These are phyloP conservation scores for Urocynchramus pylzowi DNA, from an alignment of 2,113 vertebrate genomes.

Conservation along the genomic window DNA sequence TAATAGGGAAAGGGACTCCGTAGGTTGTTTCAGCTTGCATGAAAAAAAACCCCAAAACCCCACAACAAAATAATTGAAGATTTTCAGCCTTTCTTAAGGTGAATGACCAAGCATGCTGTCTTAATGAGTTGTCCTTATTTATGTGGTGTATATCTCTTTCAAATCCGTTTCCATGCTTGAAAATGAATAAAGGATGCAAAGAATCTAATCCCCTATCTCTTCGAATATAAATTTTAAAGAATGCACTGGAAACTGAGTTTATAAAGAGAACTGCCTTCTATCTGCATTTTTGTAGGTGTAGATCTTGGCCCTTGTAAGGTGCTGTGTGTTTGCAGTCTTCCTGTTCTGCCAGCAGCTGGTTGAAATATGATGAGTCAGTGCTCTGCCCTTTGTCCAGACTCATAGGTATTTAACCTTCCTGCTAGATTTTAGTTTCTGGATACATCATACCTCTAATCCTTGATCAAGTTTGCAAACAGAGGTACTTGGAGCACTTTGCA, in stretches of 20 bases:
- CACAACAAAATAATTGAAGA: neutral
- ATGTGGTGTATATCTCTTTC: constrained; percentile 39
- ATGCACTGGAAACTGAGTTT: neutral
- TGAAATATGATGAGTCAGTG: neutral
- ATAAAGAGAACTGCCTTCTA: neutral
- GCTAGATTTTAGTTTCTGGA: neutral
- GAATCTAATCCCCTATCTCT: constrained; percentile 23
- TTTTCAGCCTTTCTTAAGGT: constrained; percentile 43
- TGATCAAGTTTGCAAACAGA: neutral
- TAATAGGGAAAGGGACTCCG: neutral
- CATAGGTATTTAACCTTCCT: neutral
- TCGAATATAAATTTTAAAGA: neutral
- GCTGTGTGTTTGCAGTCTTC: neutral
- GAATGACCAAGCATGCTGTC: constrained; percentile 30
- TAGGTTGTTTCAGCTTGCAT: constrained; percentile 34
- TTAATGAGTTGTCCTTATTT: constrained; percentile 38
- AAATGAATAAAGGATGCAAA: constrained; percentile 49
- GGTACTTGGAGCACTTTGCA: neutral
- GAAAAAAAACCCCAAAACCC: neutral
- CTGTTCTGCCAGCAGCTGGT: neutral
- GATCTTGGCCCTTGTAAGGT: neutral
- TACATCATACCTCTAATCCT: neutral
- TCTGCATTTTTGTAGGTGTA: neutral
- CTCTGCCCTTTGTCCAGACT: neutral
- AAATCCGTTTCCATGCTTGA: constrained; percentile 23